Evolutionary conservation across 2,113 vertebrate genomes (phyloP).

Genomic region (Apus apus): DNA sequence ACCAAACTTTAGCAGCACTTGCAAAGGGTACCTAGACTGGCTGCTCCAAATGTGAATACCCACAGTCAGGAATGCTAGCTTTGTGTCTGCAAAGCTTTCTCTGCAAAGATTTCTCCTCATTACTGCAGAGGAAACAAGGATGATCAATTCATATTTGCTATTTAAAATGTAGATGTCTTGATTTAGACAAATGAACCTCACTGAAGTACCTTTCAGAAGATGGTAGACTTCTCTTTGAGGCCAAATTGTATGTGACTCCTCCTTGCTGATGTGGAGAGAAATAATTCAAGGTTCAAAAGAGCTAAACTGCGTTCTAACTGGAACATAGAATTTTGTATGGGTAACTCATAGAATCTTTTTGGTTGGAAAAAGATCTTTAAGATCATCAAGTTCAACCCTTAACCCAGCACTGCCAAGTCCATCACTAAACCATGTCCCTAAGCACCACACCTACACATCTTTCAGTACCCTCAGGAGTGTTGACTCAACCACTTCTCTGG

Average conservation of each 20-base stretch:
- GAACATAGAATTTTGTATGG: fast-evolving
- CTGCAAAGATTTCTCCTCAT: neutral
- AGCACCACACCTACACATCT: too few species aligned
- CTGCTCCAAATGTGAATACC: neutral
- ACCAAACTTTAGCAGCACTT: neutral
- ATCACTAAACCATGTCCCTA: too few species aligned
- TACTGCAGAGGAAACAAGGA: neutral
- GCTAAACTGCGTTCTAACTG: neutral
- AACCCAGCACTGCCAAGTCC: too few species aligned
- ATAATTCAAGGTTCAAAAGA: neutral
- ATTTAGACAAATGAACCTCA: neutral
- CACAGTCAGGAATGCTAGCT: neutral
- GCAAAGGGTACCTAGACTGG: neutral
- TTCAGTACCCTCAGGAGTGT: too few species aligned
- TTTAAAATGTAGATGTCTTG: neutral
- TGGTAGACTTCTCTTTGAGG: too few species aligned
- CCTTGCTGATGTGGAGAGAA: neutral
- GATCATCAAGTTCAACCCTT: too few species aligned
- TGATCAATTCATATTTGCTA: neutral
- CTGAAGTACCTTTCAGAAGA: neutral
- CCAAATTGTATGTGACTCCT: neutral
- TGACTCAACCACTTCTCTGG: too few species aligned
- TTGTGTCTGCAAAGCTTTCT: neutral
- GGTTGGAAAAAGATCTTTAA: too few species aligned
- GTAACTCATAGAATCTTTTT: neutral